A percentile compares a stretch with the other conserved stretches of the same genome.
Evolutionary conservation across 1,140 invertebrate species (phyloP).

Genomic region (Dendroctonus ponderosae): DNA sequence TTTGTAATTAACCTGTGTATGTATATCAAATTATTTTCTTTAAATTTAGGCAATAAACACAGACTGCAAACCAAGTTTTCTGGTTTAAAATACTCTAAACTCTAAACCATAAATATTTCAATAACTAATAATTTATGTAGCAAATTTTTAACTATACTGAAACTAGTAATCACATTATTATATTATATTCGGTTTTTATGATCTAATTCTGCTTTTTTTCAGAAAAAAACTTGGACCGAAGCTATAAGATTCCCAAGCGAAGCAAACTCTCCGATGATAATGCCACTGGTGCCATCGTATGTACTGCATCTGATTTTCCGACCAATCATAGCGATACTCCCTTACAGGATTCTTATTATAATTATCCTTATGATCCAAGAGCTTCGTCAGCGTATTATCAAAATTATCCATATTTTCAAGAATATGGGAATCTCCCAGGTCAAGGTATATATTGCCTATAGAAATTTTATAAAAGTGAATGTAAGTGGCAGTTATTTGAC

Average conservation of each 20-base stretch:
- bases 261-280: background rate
- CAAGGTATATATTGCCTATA: constrained; percentile 2
- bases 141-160: too few relatives aligned
- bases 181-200: too few relatives aligned
- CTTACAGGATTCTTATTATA: constrained; percentile 32
- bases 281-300: background rate
- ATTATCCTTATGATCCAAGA: constrained; percentile 29
- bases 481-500: background rate
- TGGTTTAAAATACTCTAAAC: too few relatives aligned
- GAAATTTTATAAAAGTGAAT: background rate
- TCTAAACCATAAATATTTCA: too few relatives aligned
- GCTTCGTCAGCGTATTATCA: constrained; percentile 24
- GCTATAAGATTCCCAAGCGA: constrained; percentile 31
- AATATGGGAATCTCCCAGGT: background rate
- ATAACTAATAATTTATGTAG: too few relatives aligned
- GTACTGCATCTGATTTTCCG: background rate
- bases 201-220: background rate
- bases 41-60: too few relatives aligned
- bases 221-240: constrained; percentile 15
- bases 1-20: too few relatives aligned
- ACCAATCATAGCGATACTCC: constrained; percentile 22
- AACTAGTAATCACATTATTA: too few relatives aligned
- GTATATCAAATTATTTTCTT: too few relatives aligned
- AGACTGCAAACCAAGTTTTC: too few relatives aligned
- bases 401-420: constrained; percentile 18